Percentiles rank a stretch among this genome's conserved stretches.
Conservation (phyloP, 2,113 vertebrate species). For the Clupea harengus region DNA sequence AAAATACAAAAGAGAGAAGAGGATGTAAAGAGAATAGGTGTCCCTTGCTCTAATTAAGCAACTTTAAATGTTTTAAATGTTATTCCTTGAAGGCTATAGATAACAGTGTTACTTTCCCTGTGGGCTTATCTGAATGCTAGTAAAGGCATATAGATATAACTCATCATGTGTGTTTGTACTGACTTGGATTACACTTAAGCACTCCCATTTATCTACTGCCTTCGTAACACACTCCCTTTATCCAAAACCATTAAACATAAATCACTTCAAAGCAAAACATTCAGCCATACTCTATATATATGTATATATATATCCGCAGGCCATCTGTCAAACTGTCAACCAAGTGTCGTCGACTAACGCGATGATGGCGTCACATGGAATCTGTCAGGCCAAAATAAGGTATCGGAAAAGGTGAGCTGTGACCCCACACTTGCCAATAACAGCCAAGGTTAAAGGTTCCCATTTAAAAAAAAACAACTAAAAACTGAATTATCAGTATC, state of each 20-base stretch:
- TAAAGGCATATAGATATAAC: no score
- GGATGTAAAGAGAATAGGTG: background rate
- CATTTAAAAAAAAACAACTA: background rate
- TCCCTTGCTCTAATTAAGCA: background rate
- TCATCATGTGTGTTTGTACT: background rate
- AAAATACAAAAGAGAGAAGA: background rate
- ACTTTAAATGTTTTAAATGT: background rate
- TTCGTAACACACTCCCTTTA: background rate
- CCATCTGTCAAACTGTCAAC: conserved; percentile 10
- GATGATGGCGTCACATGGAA: background rate
- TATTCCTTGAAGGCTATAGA: background rate
- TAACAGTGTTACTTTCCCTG: background rate
- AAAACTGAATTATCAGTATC: no score
- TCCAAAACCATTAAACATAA: background rate
- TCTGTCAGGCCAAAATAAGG: background rate
- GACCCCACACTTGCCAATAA: background rate
- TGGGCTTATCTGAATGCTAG: background rate
- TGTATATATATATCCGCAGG: background rate
- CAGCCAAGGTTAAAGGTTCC: background rate
- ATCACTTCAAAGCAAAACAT: background rate
- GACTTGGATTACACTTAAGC: background rate
- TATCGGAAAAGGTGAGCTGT: background rate
- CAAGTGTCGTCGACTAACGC: background rate
- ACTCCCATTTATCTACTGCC: background rate
- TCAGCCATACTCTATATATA: background rate